These are phyloP conservation scores for Acropternis orthonyx DNA, from an alignment of 2,797 vertebrate species.

Conservation along the genomic window DNA sequence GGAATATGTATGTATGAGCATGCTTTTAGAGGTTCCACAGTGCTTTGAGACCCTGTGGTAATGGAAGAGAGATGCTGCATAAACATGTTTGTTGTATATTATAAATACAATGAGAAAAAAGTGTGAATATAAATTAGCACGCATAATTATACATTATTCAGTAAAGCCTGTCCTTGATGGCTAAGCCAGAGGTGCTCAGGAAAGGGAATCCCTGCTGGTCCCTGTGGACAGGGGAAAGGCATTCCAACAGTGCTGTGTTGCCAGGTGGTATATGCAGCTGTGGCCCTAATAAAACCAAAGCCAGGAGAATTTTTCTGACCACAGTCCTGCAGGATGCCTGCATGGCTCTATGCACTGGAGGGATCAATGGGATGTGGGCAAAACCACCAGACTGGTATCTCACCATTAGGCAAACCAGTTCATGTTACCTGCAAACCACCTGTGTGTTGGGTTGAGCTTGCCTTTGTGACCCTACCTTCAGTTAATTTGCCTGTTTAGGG, in stretches of 20 bases:
- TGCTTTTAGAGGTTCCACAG: constrained; percentile 19
- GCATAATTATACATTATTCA: not conserved
- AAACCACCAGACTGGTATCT: not conserved
- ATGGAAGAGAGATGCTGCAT: not conserved
- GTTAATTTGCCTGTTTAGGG: not conserved
- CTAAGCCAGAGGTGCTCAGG: not conserved
- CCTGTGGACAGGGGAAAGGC: not conserved
- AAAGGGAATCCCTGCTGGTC: constrained; percentile 4
- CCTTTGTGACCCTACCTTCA: not conserved
- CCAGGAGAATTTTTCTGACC: not conserved
- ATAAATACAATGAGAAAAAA: constrained; percentile 30
- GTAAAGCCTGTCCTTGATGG: not conserved
- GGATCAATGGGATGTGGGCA: not conserved
- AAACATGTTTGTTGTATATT: constrained; percentile 16
- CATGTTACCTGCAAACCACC: not conserved
- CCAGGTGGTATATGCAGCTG: not conserved
- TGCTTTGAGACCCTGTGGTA: not conserved
- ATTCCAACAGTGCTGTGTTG: fast-evolving
- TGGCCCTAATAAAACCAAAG: not conserved
- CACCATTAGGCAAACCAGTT: not conserved
- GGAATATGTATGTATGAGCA: constrained; percentile 2
- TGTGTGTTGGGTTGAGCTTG: not conserved
- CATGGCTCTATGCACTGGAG: not conserved
- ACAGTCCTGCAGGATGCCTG: not conserved
- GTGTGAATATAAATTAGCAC: constrained; percentile 10